Evolutionary conservation across 2,113 vertebrate species (phyloP), one percentile per base, ranked within the genome.

Genomic region (Anolis carolinensis): DNA sequence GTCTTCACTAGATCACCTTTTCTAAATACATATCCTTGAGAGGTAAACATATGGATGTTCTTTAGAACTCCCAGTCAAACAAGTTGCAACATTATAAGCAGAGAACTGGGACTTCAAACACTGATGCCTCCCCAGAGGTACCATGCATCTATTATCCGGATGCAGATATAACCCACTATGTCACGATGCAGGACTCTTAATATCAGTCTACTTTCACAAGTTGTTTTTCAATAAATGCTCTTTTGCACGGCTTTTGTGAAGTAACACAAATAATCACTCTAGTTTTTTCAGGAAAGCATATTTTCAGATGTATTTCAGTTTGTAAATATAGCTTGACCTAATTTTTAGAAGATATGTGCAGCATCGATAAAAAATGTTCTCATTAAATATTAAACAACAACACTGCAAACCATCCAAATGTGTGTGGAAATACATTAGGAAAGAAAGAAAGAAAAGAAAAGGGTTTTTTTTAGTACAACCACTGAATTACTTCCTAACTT

Each of bases 241-340:
- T 83, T 81, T 13, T 79, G 1, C 89, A 48, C 36, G 30, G 36
- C 62, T 32, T 71, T 80, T 91, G 86, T 89, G 48, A 89, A 89
- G 88, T 23, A 44, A 65, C 63, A 88, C 0, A 86, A 83, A 48
- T 27, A 14, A 85, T 79, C 77, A 88, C 32, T 16, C 79, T 1
- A 71, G 71, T 25, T 74, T 84, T 83, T 67, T 34, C 7, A 68
- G 65, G 94, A 90, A 83, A 85, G 74, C 5, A 0, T 83, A 79
- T 89, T 88, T 90, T 82, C 86, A 93, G 87, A 80, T 32, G n/a
- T 86, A 89, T 91, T 91, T 92, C 87, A 91, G 36, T 63, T 70
- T 10, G 67, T 72, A 73, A 80, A 63, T 48, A 73, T 16, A 36
- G 21, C 71, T 82, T 93, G 89, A 62, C 91, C 87, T 82, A 89